These are phyloP conservation scores for Ophion slaviceki DNA, from an alignment of 2,888 invertebrate genomes.

Conservation along the genomic window DNA sequence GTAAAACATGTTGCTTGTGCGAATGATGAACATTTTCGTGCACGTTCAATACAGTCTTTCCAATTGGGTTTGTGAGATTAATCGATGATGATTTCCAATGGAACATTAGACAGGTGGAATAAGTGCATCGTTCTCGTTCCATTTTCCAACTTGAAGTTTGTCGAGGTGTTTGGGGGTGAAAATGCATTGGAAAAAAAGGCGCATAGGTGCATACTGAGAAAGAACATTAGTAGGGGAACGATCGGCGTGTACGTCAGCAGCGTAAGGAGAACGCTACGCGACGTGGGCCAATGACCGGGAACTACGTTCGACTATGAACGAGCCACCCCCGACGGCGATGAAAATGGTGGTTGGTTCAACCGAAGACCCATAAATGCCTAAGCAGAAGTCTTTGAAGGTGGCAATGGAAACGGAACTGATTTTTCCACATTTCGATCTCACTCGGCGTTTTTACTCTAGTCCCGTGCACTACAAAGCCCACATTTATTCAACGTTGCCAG, in stretches of 20 bases:
- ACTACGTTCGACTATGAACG: slow-evolving; percentile 34
- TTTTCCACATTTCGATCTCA: slow-evolving; percentile 49
- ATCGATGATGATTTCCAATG: too few species aligned
- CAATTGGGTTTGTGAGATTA: too few species aligned
- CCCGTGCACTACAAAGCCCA: not conserved
- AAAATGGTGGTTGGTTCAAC: slow-evolving; percentile 66
- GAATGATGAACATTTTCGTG: not conserved
- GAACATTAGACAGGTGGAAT: too few species aligned
- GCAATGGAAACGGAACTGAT: slow-evolving; percentile 75
- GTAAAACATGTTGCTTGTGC: too few species aligned
- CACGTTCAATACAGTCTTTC: not conserved
- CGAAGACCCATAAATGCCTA: slow-evolving; percentile 78
- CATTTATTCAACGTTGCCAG: not conserved
- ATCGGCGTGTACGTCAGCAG: too few species aligned
- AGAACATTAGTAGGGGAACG: too few species aligned
- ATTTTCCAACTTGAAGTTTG: too few species aligned
- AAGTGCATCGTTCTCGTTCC: too few species aligned
- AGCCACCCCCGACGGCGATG: slow-evolving; percentile 40
- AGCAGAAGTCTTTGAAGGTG: slow-evolving; percentile 81
- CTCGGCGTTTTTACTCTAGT: not conserved
- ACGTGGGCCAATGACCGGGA: slow-evolving; percentile 72
- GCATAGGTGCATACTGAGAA: too few species aligned
- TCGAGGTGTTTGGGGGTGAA: not conserved
- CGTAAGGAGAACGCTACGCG: slow-evolving; percentile 14
- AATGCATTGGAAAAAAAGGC: not conserved